Evolutionary conservation across 2,888 invertebrate genomes (phyloP).

Genomic region (Podabrus alpinus): DNA sequence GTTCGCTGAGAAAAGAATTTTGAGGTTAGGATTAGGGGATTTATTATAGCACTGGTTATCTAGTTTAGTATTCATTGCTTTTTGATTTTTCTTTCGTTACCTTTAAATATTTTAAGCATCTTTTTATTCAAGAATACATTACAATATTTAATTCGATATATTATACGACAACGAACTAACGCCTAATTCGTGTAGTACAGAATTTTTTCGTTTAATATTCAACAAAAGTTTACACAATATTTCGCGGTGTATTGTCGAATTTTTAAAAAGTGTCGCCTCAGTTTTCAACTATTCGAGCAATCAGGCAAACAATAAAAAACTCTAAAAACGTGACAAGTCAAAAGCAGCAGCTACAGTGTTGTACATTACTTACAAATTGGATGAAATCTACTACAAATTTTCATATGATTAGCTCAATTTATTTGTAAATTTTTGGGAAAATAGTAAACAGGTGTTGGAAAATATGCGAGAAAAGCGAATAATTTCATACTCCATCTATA

Average conservation of each 20-base stretch:
- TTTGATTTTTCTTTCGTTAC: slow-evolving; percentile 17
- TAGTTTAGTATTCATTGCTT: slow-evolving; percentile 30
- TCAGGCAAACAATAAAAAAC: slow-evolving; percentile 22
- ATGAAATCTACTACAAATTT: slow-evolving; percentile 32
- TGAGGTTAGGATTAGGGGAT: slow-evolving; percentile 39
- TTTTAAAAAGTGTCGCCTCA: slow-evolving; percentile 16
- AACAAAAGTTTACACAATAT: slow-evolving; percentile 5
- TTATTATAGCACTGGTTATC: slow-evolving; percentile 27
- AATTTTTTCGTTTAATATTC: slow-evolving; percentile 7
- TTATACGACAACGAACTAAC: neutral
- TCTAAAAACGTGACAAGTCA: slow-evolving; percentile 32
- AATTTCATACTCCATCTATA: neutral
- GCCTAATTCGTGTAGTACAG: neutral
- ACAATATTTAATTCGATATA: neutral
- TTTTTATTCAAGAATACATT: neutral
- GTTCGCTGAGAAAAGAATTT: slow-evolving; percentile 47
- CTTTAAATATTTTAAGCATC: neutral
- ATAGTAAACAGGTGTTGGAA: slow-evolving; percentile 31
- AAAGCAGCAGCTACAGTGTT: slow-evolving; percentile 23
- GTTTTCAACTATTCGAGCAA: slow-evolving; percentile 22
- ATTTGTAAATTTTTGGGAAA: slow-evolving; percentile 30
- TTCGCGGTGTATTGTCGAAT: neutral
- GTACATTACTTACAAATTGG: slow-evolving; percentile 28
- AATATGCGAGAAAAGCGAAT: slow-evolving; percentile 11
- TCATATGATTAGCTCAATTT: slow-evolving; percentile 32